A percentile compares a stretch with the other conserved stretches of the same genome.
Evolutionary conservation across 2,113 vertebrate species (phyloP).

Genomic region (Gopherus evgoodei): DNA sequence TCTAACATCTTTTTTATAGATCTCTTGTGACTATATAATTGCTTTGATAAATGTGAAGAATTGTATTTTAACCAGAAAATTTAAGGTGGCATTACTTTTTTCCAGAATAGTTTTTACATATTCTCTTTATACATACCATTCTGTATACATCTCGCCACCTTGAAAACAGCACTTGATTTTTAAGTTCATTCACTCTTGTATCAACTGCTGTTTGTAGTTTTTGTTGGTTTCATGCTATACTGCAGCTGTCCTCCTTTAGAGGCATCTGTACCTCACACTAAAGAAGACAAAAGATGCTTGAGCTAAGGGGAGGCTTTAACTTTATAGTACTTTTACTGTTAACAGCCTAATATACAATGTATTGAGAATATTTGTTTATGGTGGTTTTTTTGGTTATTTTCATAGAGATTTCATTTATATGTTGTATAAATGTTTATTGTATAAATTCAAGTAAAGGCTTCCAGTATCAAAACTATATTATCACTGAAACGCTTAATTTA

Average conservation of each 20-base stretch:
- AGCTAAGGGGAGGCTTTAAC: background rate
- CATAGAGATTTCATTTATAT: background rate
- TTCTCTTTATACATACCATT: background rate
- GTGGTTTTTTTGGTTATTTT: background rate
- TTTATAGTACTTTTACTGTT: background rate
- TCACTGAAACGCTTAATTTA: background rate
- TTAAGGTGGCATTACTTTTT: background rate
- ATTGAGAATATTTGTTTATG: background rate
- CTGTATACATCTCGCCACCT: rapidly evolving
- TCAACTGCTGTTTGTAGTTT: background rate
- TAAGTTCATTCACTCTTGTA: background rate
- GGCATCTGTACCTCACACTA: background rate
- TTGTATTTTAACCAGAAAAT: background rate
- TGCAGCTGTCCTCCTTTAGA: background rate
- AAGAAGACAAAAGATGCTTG: background rate
- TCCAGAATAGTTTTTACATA: background rate
- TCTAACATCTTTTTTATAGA: background rate
- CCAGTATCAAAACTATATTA: background rate
- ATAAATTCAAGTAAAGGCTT: background rate
- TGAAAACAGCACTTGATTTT: rapidly evolving
- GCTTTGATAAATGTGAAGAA: background rate
- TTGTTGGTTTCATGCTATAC: rapidly evolving
- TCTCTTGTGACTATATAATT: background rate
- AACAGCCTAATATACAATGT: background rate
- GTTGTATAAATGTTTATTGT: background rate